phyloP scores from a whole-genome alignment of 2,113 vertebrate species.

The Rhinogobius similis region DNA sequence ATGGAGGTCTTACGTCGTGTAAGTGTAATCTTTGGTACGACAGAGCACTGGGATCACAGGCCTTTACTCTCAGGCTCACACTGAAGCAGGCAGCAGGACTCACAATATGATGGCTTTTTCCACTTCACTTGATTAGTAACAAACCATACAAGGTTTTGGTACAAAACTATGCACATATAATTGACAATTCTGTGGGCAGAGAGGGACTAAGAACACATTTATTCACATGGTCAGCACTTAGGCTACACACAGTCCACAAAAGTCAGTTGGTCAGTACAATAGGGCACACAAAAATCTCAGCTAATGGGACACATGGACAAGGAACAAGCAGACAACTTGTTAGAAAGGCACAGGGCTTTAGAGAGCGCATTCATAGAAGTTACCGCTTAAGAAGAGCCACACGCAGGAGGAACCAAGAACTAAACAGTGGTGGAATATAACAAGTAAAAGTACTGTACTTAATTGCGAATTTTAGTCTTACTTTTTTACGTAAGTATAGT shows the following conservation, averaged over 20 bases:
- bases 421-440: neutral
- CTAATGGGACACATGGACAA: constrained; percentile 23
- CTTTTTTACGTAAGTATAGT: no score
- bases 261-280: constrained; percentile 50
- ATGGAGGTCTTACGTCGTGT: constrained; percentile 27
- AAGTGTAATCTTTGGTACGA: constrained; percentile 81
- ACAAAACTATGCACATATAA: constrained; percentile 43
- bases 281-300: constrained; percentile 40
- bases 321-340: constrained; percentile 63
- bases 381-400: constrained; percentile 60
- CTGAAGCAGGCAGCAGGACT: constrained; percentile 29
- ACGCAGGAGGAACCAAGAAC: constrained; percentile 36
- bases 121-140: constrained; percentile 41
- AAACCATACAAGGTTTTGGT: constrained; percentile 44
- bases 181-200: constrained; percentile 8
- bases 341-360: constrained; percentile 80
- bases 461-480: no score
- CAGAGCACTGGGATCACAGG: constrained; percentile 56
- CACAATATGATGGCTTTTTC: constrained; percentile 39
- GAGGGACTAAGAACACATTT: constrained; percentile 15
- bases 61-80: constrained; percentile 36
- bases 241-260: constrained; percentile 18
- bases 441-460: no score
- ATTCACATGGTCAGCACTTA: constrained; percentile 19
- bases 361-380: constrained; percentile 56